These are phyloP conservation scores for Corapipo altera DNA, from an alignment of 2,113 vertebrate genomes.

Conservation along the genomic window DNA sequence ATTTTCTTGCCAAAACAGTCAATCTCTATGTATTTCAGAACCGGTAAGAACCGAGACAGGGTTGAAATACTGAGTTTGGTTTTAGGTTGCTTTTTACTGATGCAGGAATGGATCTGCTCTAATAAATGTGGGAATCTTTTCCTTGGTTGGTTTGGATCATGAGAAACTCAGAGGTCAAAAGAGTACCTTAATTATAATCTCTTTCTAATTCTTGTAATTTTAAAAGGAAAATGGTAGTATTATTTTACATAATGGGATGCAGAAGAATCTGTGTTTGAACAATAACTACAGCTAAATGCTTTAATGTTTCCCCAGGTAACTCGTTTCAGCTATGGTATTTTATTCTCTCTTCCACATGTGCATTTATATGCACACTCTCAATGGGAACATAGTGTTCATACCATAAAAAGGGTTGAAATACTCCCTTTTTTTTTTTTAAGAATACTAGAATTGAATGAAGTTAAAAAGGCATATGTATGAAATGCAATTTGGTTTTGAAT, in stretches of 20 bases:
- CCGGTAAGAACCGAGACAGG: not conserved
- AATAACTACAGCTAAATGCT: not conserved
- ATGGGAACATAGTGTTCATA: not conserved
- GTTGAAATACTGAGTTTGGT: not conserved
- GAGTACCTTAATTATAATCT: not conserved
- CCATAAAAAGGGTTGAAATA: not conserved
- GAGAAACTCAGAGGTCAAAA: not conserved
- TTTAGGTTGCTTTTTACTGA: not conserved
- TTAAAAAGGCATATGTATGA: not conserved
- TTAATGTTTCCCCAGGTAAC: constrained; percentile 13
- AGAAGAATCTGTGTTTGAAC: not conserved
- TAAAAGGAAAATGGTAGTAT: not conserved
- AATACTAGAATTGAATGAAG: not conserved
- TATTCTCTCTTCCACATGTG: not conserved
- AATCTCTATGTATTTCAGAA: not conserved
- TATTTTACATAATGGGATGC: constrained; percentile 14
- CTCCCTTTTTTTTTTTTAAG: not conserved
- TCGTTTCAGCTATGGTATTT: not conserved
- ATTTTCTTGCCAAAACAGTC: not conserved
- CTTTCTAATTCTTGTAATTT: not conserved
- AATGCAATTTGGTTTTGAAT: not conserved
- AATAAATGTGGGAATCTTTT: not conserved
- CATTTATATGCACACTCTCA: not conserved
- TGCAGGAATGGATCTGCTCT: not conserved
- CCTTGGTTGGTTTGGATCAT: not conserved